These are phyloP conservation scores for Mizuhopecten yessoensis DNA, from an alignment of 1,140 invertebrate genomes.

Conservation along the genomic window DNA sequence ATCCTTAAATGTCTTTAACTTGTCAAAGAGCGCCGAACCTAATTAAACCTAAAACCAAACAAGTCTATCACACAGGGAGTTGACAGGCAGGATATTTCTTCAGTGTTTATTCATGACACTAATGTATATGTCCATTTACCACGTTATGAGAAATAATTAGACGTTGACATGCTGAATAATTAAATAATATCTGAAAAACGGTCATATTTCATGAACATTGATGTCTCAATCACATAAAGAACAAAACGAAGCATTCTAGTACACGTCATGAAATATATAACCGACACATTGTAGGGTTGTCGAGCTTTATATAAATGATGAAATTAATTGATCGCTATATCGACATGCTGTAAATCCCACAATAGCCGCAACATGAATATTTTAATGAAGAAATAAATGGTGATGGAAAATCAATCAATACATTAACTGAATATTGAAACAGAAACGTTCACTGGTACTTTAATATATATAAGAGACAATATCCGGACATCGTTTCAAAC, in stretches of 20 bases:
- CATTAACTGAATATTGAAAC: background rate
- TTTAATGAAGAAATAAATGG: background rate
- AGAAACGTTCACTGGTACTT: background rate
- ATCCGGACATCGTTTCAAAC: no score
- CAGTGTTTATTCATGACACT: no score
- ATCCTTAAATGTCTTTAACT: no score
- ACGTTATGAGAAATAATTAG: no score
- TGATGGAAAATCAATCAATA: background rate
- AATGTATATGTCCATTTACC: no score
- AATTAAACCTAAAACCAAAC: no score
- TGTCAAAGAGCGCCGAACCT: no score
- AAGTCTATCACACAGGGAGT: no score
- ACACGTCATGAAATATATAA: no score
- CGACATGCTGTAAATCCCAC: background rate
- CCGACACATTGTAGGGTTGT: no score
- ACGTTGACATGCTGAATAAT: background rate
- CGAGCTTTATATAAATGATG: no score
- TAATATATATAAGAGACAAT: background rate
- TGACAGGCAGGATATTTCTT: no score
- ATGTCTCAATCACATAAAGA: background rate
- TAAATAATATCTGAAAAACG: background rate
- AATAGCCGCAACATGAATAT: background rate
- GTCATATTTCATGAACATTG: background rate
- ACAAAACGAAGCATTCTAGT: background rate
- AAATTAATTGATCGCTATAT: background rate